Evolutionary conservation across 2,888 invertebrate species (phyloP), one percentile per base, ranked within the genome.

Genomic region (Gisinianus flammeolus): DNA sequence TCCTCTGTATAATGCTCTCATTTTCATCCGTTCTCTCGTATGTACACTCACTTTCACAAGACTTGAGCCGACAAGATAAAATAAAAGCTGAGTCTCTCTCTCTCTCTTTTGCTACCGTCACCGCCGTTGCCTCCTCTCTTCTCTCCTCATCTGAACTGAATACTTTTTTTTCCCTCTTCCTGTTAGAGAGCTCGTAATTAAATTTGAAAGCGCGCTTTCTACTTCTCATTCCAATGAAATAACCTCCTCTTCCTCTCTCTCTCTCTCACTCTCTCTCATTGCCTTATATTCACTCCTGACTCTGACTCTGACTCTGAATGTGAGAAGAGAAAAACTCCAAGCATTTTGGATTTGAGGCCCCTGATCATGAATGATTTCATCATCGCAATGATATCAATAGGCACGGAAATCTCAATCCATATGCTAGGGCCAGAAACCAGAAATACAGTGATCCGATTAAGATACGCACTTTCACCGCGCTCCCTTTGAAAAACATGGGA

Each of bases 191-290:
- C 2, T 26, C 8, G 30, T 66, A 66, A 66, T 66, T 66, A 30
- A 66, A 66, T 66, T 66, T 66, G 30, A 66, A 66, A n/a, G 66
- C 66, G 66, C 44, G 3, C 19, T 44, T 44, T 58, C 22, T 58
- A 2, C 58, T 58, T 58, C 44, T 44, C 22, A 58, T 58, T 58
- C 22, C 22, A n/a, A n/a, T n/a, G 22, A 8, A n/a, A n/a, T 24
- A 24, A 58, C n/a, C n/a, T 58, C 58, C 6, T 58, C 24, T 56
- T 12, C 4, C 6, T n/a, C 24, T 58, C 24, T 3, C 22, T n/a
- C 58, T n/a, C n/a, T 44, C 19, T 6, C 2, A 6, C 19, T 44
- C 44, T 4, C 6, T 44, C n/a, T n/a, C n/a, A n/a, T n/a, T n/a
- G n/a, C n/a, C n/a, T n/a, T n/a, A n/a, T n/a, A n/a, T n/a, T n/a